phyloP scores from a whole-genome alignment of 2,113 vertebrate genomes.

The Syngnathoides biaculeatus region DNA sequence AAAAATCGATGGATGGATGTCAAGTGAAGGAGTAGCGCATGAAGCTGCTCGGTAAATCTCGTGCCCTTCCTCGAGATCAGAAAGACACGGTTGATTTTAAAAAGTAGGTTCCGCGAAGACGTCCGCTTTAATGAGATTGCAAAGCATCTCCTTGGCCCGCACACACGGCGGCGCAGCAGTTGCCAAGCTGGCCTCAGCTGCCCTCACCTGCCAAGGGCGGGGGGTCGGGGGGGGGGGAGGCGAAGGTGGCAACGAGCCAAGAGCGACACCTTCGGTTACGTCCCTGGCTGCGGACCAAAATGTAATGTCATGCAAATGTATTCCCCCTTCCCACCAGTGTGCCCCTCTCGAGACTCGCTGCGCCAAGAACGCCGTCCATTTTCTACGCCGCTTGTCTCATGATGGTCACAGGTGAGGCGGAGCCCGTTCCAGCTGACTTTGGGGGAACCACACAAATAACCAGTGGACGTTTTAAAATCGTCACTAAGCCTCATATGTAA shows the following conservation, averaged over 20 bases:
- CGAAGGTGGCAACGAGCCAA: conserved; percentile 48
- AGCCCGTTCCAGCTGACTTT: background rate
- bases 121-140: conserved; percentile 25
- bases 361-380: background rate
- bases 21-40: background rate
- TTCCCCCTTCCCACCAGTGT: background rate
- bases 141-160: conserved; percentile 34
- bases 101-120: background rate
- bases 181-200: conserved; percentile 38
- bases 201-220: conserved; percentile 56
- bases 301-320: conserved; percentile 2
- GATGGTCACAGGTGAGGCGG: too few relatives aligned
- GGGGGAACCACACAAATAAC: background rate
- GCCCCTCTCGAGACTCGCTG: background rate
- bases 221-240: conserved; percentile 54
- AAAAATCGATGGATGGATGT: background rate
- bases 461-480: too few relatives aligned
- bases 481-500: background rate
- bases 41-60: background rate
- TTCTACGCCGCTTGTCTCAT: background rate
- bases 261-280: conserved; percentile 45
- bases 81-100: background rate
- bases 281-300: conserved; percentile 19
- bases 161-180: background rate
- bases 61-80: background rate